phyloP scores from a whole-genome alignment of 1,140 invertebrate species.

The Pectinophora gossypiella region DNA sequence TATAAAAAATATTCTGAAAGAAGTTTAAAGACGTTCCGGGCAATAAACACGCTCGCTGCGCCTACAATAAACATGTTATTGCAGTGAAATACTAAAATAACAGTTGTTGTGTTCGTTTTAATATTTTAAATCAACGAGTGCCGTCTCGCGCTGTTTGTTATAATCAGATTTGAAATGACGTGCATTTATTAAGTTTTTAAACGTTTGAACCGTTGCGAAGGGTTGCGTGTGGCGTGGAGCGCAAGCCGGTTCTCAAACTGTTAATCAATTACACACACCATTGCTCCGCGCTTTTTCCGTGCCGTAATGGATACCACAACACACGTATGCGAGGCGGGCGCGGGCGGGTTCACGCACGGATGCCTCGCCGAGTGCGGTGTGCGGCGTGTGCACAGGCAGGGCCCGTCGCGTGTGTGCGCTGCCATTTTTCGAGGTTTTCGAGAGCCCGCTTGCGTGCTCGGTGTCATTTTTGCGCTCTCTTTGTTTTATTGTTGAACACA shows the following conservation, averaged over 20 bases:
- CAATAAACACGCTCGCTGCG: too few relatives aligned
- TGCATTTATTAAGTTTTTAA: slow-evolving; percentile 53
- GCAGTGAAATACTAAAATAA: not conserved
- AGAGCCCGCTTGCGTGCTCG: slow-evolving; percentile 41
- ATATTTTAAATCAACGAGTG: too few relatives aligned
- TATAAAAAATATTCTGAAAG: too few relatives aligned
- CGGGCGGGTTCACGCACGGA: slow-evolving; percentile 45
- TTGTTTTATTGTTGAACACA: slow-evolving; percentile 56
- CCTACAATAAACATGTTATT: not conserved
- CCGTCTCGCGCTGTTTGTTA: slow-evolving; percentile 15
- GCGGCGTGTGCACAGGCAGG: too few relatives aligned
- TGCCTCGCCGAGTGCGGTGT: slow-evolving; percentile 5
- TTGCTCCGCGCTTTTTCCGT: slow-evolving; percentile 55
- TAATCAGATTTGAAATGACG: slow-evolving; percentile 22
- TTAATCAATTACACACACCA: slow-evolving; percentile 65
- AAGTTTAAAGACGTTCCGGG: too few relatives aligned
- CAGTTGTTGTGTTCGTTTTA: too few relatives aligned
- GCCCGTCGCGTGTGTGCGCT: slow-evolving; percentile 31
- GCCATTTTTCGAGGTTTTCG: slow-evolving; percentile 43
- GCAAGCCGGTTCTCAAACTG: too few relatives aligned
- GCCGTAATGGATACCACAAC: slow-evolving; percentile 64
- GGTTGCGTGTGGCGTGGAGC: too few relatives aligned
- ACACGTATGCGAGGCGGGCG: slow-evolving; percentile 28
- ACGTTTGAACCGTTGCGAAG: too few relatives aligned
- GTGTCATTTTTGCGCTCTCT: slow-evolving; percentile 50